Evolutionary conservation across 2,797 vertebrate species (phyloP), one percentile per base, ranked within the genome.

Genomic region (Pelobates cultripes): DNA sequence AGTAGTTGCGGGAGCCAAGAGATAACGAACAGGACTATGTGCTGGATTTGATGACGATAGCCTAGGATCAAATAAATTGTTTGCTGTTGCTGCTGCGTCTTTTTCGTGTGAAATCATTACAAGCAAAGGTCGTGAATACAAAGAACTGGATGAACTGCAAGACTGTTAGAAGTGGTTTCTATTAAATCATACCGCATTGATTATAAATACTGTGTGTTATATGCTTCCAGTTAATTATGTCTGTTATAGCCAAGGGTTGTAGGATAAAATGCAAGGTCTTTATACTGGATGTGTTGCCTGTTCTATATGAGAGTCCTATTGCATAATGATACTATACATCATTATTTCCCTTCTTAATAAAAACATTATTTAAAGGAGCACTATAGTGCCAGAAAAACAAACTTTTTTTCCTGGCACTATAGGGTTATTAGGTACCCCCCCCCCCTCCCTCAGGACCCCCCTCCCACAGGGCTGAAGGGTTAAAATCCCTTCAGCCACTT

Each of bases 11-110:
- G 8, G 51, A 77, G 77, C 67, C 77, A 51, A 45, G 3, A 79
- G 13, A 79, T 84, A 84, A 75, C 79, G 73, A 76, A 79, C 75
- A 43, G 73, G 66, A 8, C 72, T 75, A 64, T 66, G 66, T 74
- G 71, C 61, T 70, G 67, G 68, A 75, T 67, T 72, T 75, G 44
- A 72, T 47, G 77, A 44, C 75, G 45, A 55, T 64, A 84, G 75
- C 55, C 60, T 68, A 67, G 45, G 44, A 60, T 71, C 7, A n/a
- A 66, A 70, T 13, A 70, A 79, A 79, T 70, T 45, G 47, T 74
- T 79, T 75, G 66, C 77, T 76, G 61, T 84, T 75, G 75, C 55
- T 40, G 42, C 61, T 72, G 45, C 17, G 61, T 78, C 77, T 71
- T 42, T 75, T 70, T 75, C 66, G n/a, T 55, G 51, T 79, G 53